Percentiles rank a stretch among this genome's conserved stretches.
phyloP scores from a whole-genome alignment of 2,113 vertebrate species.

The Lipophrys pholis region DNA sequence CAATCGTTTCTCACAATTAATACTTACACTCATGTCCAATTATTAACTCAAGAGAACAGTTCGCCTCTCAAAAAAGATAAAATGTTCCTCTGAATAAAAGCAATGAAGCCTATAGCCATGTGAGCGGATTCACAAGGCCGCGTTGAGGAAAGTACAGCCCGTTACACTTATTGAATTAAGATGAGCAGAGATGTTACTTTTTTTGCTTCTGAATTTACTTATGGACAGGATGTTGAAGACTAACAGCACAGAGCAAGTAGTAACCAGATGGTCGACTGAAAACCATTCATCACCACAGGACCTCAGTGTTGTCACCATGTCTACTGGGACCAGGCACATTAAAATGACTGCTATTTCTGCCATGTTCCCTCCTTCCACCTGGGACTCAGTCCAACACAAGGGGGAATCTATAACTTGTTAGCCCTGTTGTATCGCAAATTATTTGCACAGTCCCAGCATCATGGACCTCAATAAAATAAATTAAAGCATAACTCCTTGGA shows the following conservation, averaged over 20 bases:
- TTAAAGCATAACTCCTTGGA: conserved; percentile 50
- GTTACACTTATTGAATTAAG: background rate
- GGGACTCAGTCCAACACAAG: conserved; percentile 47
- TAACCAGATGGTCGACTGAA: conserved; percentile 17
- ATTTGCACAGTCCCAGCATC: conserved; percentile 42
- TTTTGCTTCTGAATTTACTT: too few relatives aligned
- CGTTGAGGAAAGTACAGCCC: background rate
- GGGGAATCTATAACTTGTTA: conserved; percentile 56
- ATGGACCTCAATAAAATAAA: conserved; percentile 67
- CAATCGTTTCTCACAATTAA: conserved; percentile 14
- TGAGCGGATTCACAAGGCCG: background rate
- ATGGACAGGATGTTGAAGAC: background rate
- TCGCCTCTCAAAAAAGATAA: background rate
- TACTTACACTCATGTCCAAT: background rate
- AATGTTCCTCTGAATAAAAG: background rate
- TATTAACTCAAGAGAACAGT: background rate
- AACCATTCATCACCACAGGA: conserved; percentile 1
- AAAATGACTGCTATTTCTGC: conserved; percentile 47
- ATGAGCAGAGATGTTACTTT: too few relatives aligned
- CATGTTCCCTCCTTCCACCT: conserved; percentile 36
- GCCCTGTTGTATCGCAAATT: conserved; percentile 42
- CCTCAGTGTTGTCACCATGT: background rate
- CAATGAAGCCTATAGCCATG: background rate
- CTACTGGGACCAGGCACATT: conserved; percentile 29
- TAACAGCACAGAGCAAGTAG: background rate